A percentile compares a stretch with the other conserved stretches of the same genome.
Evolutionary conservation across 1,140 invertebrate species (phyloP).

Genomic region (Meloidogyne floridensis): DNA sequence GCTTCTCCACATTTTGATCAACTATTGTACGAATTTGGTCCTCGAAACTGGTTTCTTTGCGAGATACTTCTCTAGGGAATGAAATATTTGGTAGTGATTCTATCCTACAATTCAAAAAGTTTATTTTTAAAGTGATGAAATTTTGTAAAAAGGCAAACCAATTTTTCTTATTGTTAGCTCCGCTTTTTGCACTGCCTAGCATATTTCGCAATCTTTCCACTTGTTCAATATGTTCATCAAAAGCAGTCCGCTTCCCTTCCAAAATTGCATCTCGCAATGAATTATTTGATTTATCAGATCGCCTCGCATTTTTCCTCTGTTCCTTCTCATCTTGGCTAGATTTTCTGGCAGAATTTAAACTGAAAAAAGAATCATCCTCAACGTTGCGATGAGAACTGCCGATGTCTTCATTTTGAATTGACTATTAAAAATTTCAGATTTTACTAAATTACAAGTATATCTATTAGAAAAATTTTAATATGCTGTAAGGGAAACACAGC

Average conservation of each 20-base stretch:
- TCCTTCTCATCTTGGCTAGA: background rate
- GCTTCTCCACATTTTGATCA: background rate
- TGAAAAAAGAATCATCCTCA: background rate
- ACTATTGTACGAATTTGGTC: background rate
- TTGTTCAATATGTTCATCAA: slow-evolving; percentile 5
- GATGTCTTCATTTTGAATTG: background rate
- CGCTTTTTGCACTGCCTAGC: background rate
- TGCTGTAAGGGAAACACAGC: too few relatives aligned
- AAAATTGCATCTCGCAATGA: slow-evolving; percentile 1
- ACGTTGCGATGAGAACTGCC: background rate
- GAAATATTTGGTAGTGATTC: background rate
- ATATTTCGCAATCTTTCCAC: background rate
- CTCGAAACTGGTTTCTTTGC: background rate
- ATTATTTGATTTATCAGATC: background rate
- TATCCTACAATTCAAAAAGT: background rate
- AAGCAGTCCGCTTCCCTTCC: background rate
- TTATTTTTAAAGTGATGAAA: background rate
- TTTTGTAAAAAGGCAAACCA: background rate
- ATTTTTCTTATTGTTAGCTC: background rate
- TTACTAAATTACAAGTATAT: too few relatives aligned
- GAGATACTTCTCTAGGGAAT: background rate
- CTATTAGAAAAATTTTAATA: too few relatives aligned
- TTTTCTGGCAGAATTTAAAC: background rate
- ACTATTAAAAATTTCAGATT: background rate
- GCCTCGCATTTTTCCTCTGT: background rate